phyloP scores from a whole-genome alignment of 2,797 vertebrate genomes.

The Brotogeris chrysoptera region DNA sequence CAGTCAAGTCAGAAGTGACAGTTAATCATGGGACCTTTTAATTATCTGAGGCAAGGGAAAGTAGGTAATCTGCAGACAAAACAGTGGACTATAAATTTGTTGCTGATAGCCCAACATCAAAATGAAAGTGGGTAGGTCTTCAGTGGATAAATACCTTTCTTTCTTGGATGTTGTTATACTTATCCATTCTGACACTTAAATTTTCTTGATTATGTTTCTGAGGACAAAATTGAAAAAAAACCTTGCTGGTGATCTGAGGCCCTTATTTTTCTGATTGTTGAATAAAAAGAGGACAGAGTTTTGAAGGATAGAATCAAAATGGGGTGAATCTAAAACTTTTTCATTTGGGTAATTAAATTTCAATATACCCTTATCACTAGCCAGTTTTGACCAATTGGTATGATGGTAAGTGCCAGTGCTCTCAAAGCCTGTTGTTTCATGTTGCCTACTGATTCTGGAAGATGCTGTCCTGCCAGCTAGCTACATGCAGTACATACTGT shows the following conservation, averaged over 20 bases:
- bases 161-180: not conserved
- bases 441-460: not conserved
- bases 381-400: not conserved
- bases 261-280: not conserved
- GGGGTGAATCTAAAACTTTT: not conserved
- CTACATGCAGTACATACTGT: rapidly evolving
- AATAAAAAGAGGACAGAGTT: not conserved
- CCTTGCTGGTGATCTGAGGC: not conserved
- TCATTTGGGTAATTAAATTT: not conserved
- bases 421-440: not conserved
- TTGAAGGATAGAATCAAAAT: not conserved
- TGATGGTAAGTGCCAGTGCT: not conserved
- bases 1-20: not conserved
- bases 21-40: not conserved
- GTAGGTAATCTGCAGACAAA: not conserved
- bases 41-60: not conserved
- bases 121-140: not conserved
- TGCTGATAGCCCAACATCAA: not conserved
- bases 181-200: not conserved
- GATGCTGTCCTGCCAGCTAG: not conserved
- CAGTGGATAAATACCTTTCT: not conserved
- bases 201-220: not conserved
- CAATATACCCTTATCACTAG: not conserved
- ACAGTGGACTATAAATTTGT: not conserved
- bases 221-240: not conserved